Evolutionary conservation across 2,888 invertebrate genomes (phyloP), one percentile per base, ranked within the genome.

Genomic region (Euclidia mi): DNA sequence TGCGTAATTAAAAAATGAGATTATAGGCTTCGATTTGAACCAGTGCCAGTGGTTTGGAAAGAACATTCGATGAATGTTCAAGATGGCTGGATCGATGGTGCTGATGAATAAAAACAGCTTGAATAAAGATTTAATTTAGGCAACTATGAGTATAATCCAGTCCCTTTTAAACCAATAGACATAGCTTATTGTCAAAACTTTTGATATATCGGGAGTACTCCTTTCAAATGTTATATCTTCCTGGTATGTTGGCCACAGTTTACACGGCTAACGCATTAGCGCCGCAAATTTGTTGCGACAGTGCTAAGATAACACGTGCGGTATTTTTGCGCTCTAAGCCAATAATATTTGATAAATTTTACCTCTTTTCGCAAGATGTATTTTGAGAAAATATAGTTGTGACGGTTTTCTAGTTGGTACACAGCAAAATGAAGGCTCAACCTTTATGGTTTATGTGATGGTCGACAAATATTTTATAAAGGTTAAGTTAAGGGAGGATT

Each of bases 241-340:
- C 73, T 67, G 73, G 52, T 79, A 79, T 76, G 78, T 60, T 45
- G 51, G 62, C 51, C 63, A 38, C 65, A 78, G 79, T 79, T 73
- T 78, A 82, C 83, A 82, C 72, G 74, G 75, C 70, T 82, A 83
- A 81, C 74, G 80, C 82, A 83, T 83, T 83, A 83, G 68, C 76
- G 68, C 72, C 68, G 53, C 71, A 75, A 74, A 79, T 78, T 76
- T 78, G 80, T 78, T 55, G 63, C 71, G 70, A 79, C 78, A 68
- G 61, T 64, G 65, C 68, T 73, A 79, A 77, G 78, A 75, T 78
- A 80, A 64, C 75, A 70, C 73, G 66, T 63, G 46, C 58, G 46
- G 56, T 44, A 58, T 76, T 71, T 76, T 78, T 78, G 72, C 66
- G 48, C 64, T 68, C 69, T 56, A 58, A 65, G 65, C 67, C 71